phyloP scores from a whole-genome alignment of 2,113 vertebrate genomes.

The Amphiprion ocellaris region DNA sequence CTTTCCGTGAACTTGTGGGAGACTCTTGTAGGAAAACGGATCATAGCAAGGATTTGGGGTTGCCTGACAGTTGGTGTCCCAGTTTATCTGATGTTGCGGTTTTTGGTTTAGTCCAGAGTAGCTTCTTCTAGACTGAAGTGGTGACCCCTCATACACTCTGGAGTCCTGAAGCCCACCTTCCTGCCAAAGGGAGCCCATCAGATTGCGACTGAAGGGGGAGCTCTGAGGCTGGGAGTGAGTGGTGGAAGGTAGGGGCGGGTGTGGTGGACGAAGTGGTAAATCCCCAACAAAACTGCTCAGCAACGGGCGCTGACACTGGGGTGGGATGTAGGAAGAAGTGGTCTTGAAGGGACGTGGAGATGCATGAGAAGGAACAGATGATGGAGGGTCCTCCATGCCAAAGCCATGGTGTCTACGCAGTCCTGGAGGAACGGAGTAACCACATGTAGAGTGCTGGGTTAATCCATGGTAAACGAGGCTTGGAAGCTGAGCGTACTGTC shows the following conservation, averaged over 20 bases:
- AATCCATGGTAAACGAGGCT: constrained; percentile 83
- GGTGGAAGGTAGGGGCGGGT: constrained; percentile 69
- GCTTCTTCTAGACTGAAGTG: constrained; percentile 82
- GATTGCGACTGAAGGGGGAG: constrained; percentile 80
- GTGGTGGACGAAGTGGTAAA: constrained; percentile 74
- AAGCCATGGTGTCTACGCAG: constrained; percentile 85
- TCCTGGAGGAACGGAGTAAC: constrained; percentile 74
- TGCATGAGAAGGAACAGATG: constrained; percentile 25
- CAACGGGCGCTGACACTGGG: constrained; percentile 85
- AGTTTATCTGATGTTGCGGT: constrained; percentile 83
- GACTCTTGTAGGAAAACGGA: constrained; percentile 89
- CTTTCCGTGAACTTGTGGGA: constrained; percentile 88
- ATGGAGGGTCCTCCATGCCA: constrained; percentile 86
- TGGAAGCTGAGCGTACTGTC: constrained; percentile 65
- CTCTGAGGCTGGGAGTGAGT: constrained; percentile 75
- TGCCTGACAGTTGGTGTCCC: constrained; percentile 88
- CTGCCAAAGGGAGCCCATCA: constrained; percentile 84
- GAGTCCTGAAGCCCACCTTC: constrained; percentile 88
- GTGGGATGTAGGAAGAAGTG: constrained; percentile 82
- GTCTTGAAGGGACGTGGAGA: constrained; percentile 82
- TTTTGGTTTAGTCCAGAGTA: constrained; percentile 80
- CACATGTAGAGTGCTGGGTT: constrained; percentile 77
- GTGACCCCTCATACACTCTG: constrained; percentile 87
- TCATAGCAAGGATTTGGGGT: constrained; percentile 88
- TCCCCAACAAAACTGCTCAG: constrained; percentile 84